phyloP scores from a whole-genome alignment of 2,888 invertebrate species.

The Eugnorisma glareosa region DNA sequence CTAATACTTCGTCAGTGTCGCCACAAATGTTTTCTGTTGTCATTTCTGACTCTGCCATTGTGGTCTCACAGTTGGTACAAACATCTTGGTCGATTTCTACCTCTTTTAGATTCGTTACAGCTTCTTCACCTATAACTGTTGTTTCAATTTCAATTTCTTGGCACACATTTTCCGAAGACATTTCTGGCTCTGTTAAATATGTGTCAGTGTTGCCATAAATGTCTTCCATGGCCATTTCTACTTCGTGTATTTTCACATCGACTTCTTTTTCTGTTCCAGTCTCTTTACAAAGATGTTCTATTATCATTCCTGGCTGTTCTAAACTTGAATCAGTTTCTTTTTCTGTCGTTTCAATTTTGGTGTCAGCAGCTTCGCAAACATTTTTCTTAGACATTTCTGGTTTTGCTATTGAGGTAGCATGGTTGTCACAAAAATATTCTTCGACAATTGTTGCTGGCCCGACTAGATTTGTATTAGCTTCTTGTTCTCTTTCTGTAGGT shows the following conservation, averaged over 20 bases:
- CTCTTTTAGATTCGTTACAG: background rate
- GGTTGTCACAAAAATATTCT: background rate
- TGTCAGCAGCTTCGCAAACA: background rate
- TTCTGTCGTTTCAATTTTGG: background rate
- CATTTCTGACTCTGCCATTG: conserved; percentile 2
- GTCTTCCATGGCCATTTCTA: background rate
- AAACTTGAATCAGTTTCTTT: background rate
- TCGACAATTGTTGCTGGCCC: background rate
- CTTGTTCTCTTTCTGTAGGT: background rate
- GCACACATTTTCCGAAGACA: background rate
- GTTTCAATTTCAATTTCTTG: conserved; percentile 1
- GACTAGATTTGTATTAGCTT: background rate
- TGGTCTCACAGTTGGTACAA: background rate
- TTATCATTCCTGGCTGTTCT: background rate
- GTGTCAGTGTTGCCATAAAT: background rate
- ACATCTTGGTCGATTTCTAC: background rate
- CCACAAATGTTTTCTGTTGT: background rate
- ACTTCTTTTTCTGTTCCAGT: background rate
- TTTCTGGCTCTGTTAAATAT: background rate
- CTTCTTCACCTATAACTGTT: background rate
- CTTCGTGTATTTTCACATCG: background rate
- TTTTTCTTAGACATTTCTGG: background rate
- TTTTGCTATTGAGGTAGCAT: background rate
- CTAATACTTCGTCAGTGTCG: background rate
- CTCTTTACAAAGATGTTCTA: background rate